Percentiles rank a stretch among this genome's conserved stretches.
Evolutionary conservation across 64 coral and sea anemone genomes (phyloP).

Genomic region (Pocillopora damicornis): DNA sequence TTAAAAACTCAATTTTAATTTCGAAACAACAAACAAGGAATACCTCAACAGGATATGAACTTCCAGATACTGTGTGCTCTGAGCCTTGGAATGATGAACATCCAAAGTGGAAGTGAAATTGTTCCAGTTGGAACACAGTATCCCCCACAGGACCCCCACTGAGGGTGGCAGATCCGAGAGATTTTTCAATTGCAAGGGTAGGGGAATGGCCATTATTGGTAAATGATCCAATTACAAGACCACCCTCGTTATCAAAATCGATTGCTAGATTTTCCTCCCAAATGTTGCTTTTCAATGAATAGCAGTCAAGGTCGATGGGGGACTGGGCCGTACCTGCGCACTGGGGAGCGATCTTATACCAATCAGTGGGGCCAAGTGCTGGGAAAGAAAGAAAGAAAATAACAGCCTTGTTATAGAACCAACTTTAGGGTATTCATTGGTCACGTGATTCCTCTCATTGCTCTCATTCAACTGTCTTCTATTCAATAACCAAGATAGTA

Average conservation of each 20-base stretch:
- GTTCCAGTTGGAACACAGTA: not conserved
- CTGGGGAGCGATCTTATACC: not conserved
- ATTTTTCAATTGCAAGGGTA: not conserved
- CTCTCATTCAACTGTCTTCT: no score
- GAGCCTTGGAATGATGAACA: slow-evolving; percentile 3
- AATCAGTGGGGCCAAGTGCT: not conserved
- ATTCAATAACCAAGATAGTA: no score
- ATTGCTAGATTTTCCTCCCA: not conserved
- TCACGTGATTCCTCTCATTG: no score
- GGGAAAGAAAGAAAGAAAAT: not conserved
- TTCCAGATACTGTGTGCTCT: slow-evolving; percentile 22
- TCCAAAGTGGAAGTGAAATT: slow-evolving; percentile 42
- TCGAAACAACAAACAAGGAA: not conserved
- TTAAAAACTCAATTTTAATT: no score
- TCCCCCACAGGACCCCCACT: not conserved
- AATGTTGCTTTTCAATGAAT: not conserved
- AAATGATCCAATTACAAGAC: not conserved
- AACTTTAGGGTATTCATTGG: no score
- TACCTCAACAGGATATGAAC: slow-evolving; percentile 28
- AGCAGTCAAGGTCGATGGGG: slow-evolving; percentile 11
- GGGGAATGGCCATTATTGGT: slow-evolving; percentile 12
- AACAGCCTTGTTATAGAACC: no score
- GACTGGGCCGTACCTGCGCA: slow-evolving; percentile 23
- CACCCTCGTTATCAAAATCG: not conserved
- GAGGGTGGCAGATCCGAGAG: not conserved